These are phyloP conservation scores for Rugalucina vietnamica DNA, from an alignment of 2,888 invertebrate species.

Conservation along the genomic window DNA sequence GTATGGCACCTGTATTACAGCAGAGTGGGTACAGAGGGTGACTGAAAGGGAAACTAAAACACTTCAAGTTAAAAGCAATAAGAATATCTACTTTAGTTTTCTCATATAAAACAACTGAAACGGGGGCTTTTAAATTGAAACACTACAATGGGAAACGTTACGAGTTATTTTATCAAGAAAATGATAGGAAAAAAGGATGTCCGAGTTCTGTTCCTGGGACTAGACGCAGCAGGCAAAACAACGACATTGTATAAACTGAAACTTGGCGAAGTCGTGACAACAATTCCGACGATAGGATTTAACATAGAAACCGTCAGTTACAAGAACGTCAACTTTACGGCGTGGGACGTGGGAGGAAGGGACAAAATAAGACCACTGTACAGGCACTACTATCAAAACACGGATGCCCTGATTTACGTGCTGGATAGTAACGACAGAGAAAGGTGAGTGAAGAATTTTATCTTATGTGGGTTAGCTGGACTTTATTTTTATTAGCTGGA, in stretches of 20 bases:
- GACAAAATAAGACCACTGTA: conserved; percentile 64
- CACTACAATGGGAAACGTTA: not conserved
- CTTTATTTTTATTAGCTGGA: too few species aligned
- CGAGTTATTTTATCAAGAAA: conserved; percentile 26
- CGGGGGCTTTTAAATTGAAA: too few species aligned
- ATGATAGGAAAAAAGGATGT: conserved; percentile 32
- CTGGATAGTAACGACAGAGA: conserved; percentile 72
- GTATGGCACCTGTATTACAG: too few species aligned
- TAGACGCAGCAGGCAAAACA: conserved; percentile 72
- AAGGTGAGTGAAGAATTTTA: conserved; percentile 30
- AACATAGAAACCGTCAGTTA: conserved; percentile 67
- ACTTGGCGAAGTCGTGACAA: conserved; percentile 69
- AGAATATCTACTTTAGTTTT: too few species aligned
- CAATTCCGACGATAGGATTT: conserved; percentile 74
- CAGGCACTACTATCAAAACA: conserved; percentile 64
- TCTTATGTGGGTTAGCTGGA: not conserved
- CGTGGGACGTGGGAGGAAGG: conserved; percentile 71
- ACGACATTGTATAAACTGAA: conserved; percentile 66
- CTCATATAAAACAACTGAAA: too few species aligned
- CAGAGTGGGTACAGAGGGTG: too few species aligned
- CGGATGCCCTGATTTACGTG: conserved; percentile 67
- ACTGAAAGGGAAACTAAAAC: too few species aligned
- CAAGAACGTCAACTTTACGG: conserved; percentile 53
- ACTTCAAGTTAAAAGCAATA: too few species aligned
- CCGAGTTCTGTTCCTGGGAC: conserved; percentile 58